Percentiles rank a stretch among this genome's conserved stretches.
Evolutionary conservation across 2,113 vertebrate species (phyloP).

Genomic region (Tachysurus vachellii): DNA sequence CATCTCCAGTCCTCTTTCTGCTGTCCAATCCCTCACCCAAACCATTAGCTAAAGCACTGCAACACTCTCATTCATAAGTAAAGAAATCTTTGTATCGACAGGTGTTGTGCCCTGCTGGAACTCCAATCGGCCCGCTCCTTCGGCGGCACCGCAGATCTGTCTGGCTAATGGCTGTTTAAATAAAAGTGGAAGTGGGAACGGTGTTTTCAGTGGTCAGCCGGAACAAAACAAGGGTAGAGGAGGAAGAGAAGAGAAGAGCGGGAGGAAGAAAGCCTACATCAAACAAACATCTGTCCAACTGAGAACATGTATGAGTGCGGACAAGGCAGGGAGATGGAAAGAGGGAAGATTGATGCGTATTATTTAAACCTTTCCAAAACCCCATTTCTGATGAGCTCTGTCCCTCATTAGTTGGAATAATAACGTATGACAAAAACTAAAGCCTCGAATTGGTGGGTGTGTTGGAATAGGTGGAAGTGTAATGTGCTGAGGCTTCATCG

Average conservation of each 20-base stretch:
- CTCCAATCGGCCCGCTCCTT: slow-evolving; percentile 44
- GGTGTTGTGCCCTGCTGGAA: slow-evolving; percentile 38
- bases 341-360: slow-evolving; percentile 29
- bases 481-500: not conserved
- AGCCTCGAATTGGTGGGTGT: not conserved
- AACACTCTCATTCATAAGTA: slow-evolving; percentile 50
- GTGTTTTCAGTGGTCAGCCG: slow-evolving; percentile 45
- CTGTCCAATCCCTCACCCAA: slow-evolving; percentile 13
- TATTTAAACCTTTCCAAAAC: slow-evolving; percentile 22
- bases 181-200: slow-evolving; percentile 44
- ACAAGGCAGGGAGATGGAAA: not conserved
- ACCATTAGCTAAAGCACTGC: slow-evolving; percentile 53
- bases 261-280: not conserved
- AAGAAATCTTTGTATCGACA: slow-evolving; percentile 57
- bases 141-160: slow-evolving; percentile 7
- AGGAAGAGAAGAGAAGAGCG: not conserved
- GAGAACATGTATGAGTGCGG: slow-evolving; percentile 20
- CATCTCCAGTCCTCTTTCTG: slow-evolving; percentile 4
- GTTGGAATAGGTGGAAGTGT: not conserved
- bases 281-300: slow-evolving; percentile 18
- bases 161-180: slow-evolving; percentile 58
- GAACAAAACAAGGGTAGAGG: slow-evolving; percentile 17
- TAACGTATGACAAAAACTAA: slow-evolving; percentile 14
- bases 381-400: not conserved
- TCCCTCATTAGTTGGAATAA: not conserved